Percentiles rank a stretch among this genome's conserved stretches.
Conservation (phyloP, 2,113 vertebrate species). For the Osmerus eperlanus region DNA sequence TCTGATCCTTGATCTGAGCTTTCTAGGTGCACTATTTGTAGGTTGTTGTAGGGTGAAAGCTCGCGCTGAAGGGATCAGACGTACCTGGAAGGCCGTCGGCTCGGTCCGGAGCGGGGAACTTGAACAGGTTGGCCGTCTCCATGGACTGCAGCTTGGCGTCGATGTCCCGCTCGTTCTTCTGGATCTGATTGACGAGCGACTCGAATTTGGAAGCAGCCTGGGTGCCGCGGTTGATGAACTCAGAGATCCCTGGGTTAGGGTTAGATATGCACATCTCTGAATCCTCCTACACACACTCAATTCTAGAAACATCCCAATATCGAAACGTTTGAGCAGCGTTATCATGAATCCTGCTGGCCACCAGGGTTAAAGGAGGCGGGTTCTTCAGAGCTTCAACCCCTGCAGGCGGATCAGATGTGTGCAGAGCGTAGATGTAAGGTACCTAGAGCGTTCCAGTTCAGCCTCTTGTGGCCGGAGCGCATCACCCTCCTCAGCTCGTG, state of each 20-base stretch:
- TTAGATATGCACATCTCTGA: not conserved
- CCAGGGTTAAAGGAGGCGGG: too few species aligned
- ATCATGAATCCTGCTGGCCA: not conserved
- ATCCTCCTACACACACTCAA: not conserved
- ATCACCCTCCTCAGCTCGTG: conserved; percentile 70
- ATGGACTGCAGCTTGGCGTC: conserved; percentile 74
- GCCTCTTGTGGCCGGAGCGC: conserved; percentile 72
- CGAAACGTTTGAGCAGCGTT: not conserved
- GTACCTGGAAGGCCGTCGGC: conserved; percentile 77
- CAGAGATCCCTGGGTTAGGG: conserved; percentile 74
- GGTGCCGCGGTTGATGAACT: conserved; percentile 75
- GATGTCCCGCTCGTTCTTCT: conserved; percentile 80
- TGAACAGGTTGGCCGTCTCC: conserved; percentile 80
- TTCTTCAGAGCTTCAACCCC: too few species aligned
- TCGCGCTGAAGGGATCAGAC: conserved; percentile 10
- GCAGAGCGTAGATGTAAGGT: conserved; percentile 7
- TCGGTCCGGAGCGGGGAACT: conserved; percentile 65
- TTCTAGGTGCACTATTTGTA: too few species aligned
- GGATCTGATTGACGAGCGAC: conserved; percentile 80
- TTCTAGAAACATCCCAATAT: not conserved
- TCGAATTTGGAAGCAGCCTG: conserved; percentile 81
- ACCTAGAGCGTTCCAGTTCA: conserved; percentile 89
- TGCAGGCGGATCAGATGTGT: not conserved
- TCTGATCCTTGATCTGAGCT: too few species aligned
- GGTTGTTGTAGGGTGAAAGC: not conserved